A percentile compares a stretch with the other conserved stretches of the same genome.
These are phyloP conservation scores for Nymphalis c-album DNA, from an alignment of 2,888 invertebrate genomes.

Conservation along the genomic window DNA sequence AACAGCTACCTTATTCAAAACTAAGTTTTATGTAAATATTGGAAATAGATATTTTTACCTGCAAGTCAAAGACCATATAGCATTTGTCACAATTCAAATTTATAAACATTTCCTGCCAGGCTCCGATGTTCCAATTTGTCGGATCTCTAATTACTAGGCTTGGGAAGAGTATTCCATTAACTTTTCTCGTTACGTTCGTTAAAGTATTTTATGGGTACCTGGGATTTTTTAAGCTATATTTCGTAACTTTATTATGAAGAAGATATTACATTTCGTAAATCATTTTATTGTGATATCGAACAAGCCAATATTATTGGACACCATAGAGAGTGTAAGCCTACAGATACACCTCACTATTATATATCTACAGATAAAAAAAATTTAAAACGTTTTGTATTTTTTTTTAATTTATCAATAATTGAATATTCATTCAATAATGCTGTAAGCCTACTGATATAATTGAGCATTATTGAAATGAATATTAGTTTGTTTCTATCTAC, in stretches of 20 bases:
- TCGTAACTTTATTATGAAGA: background rate
- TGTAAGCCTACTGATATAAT: too few relatives aligned
- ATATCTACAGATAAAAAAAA: too few relatives aligned
- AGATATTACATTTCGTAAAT: background rate
- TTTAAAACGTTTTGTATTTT: too few relatives aligned
- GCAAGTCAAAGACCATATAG: background rate
- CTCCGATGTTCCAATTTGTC: slow-evolving; percentile 18
- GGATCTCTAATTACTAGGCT: slow-evolving; percentile 35
- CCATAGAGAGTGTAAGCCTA: too few relatives aligned
- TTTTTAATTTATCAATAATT: too few relatives aligned
- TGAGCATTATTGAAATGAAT: background rate
- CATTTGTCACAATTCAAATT: slow-evolving; percentile 13
- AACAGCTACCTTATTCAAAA: too few relatives aligned
- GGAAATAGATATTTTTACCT: background rate
- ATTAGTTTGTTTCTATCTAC: background rate
- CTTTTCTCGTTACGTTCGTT: slow-evolving; percentile 56
- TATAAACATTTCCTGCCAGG: slow-evolving; percentile 11
- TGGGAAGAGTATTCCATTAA: slow-evolving; percentile 41
- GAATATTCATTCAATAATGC: too few relatives aligned
- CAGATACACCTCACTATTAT: too few relatives aligned
- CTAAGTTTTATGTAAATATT: too few relatives aligned
- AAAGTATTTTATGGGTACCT: slow-evolving; percentile 32
- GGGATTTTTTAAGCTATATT: slow-evolving; percentile 22
- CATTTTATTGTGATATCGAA: background rate
- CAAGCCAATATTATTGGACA: background rate